Conservation (phyloP, 2,113 vertebrate species). For the Thunnus maccoyii region DNA sequence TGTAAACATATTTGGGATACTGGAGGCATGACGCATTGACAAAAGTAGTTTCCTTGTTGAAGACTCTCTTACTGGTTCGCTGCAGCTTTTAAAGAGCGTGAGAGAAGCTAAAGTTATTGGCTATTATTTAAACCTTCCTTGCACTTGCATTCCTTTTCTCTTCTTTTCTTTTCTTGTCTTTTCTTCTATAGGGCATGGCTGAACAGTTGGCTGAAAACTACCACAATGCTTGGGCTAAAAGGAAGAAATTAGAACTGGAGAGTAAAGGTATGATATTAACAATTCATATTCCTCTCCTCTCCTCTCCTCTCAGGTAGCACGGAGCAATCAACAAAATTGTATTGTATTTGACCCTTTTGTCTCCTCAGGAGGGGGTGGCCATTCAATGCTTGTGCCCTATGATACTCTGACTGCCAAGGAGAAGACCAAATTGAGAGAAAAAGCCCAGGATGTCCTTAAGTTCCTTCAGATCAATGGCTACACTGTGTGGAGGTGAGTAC, state of each 20-base stretch:
- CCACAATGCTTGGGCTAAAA: conserved; percentile 95
- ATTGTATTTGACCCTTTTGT: conserved; percentile 30
- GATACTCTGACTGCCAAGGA: conserved; percentile 92
- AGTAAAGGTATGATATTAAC: conserved; percentile 87
- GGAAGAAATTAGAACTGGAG: conserved; percentile 92
- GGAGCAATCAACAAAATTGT: not conserved
- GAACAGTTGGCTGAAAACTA: conserved; percentile 97
- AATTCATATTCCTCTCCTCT: not conserved
- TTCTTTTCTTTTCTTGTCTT: not conserved
- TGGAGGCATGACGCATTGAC: not conserved
- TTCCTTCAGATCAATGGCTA: conserved; percentile 95
- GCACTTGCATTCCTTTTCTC: not conserved
- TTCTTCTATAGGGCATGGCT: conserved; percentile 89
- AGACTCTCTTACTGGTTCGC: not conserved
- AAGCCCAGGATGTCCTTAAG: conserved; percentile 94
- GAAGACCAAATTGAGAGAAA: conserved; percentile 92
- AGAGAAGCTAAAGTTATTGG: not conserved
- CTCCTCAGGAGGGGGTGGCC: conserved; percentile 88
- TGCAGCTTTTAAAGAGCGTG: not conserved
- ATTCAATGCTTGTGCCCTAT: conserved; percentile 91
- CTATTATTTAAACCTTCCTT: not conserved
- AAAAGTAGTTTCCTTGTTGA: not conserved
- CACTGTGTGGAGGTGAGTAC: conserved; percentile 90
- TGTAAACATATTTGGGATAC: not conserved
- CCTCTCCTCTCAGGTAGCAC: not conserved